These are phyloP conservation scores for Trichosurus vulpecula DNA, from an alignment of 2,797 vertebrate genomes.

Conservation along the genomic window DNA sequence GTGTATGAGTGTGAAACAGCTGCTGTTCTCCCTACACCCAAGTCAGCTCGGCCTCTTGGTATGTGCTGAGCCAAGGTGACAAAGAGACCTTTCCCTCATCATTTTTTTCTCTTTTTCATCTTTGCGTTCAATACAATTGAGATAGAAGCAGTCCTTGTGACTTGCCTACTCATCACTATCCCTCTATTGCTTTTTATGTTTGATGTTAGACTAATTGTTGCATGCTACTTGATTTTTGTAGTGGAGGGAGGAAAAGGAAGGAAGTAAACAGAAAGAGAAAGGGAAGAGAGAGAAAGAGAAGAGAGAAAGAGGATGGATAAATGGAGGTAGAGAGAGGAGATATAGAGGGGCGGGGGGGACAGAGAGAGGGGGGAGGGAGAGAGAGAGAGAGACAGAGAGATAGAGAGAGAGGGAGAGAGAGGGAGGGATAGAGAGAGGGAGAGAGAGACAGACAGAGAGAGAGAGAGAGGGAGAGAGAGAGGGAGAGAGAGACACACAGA, in stretches of 20 bases:
- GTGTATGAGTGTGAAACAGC: neutral
- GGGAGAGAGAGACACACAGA: no score
- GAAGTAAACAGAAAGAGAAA: neutral
- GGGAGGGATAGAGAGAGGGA: no score
- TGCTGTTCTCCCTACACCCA: neutral
- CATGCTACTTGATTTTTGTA: neutral
- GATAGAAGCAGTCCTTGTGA: neutral
- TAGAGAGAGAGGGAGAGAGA: no score
- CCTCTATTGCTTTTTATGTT: neutral
- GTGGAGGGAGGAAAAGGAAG: neutral
- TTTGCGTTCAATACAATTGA: neutral
- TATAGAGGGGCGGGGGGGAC: no score
- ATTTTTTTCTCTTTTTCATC: conserved; percentile 10
- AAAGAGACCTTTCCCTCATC: neutral
- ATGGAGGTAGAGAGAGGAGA: no score
- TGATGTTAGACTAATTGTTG: neutral
- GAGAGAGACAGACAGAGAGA: no score
- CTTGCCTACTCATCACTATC: neutral
- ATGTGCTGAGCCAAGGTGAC: conserved; percentile 3
- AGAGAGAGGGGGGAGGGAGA: no score
- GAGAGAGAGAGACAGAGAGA: no score
- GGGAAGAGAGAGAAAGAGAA: no score
- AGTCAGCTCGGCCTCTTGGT: neutral
- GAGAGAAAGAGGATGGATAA: no score
- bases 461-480: no score